Evolutionary conservation across 2,113 vertebrate species (phyloP).

Genomic region (Gulo gulo): DNA sequence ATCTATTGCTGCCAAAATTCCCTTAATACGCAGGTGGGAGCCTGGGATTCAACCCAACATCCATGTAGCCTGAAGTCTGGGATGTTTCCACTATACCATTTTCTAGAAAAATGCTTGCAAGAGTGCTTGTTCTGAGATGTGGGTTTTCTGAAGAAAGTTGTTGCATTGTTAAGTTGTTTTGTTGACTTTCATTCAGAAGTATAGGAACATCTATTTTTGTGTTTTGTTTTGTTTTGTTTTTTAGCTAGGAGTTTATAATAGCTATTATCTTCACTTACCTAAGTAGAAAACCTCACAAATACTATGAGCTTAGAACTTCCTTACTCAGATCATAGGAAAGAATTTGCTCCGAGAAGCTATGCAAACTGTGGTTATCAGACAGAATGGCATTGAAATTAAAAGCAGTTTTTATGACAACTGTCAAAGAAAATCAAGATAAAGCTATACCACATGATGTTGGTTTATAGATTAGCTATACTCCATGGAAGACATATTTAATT

Average conservation of each 20-base stretch:
- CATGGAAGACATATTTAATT: background rate
- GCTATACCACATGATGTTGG: background rate
- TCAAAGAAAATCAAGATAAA: conserved; percentile 1
- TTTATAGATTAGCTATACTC: background rate
- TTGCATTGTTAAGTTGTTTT: background rate
- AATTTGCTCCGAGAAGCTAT: background rate
- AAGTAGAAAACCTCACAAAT: background rate
- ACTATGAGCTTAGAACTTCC: background rate
- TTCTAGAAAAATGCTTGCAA: background rate
- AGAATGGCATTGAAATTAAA: background rate
- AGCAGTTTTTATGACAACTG: background rate
- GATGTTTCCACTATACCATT: background rate
- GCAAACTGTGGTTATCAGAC: background rate
- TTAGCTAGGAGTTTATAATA: background rate
- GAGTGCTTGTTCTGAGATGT: background rate
- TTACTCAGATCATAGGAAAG: background rate
- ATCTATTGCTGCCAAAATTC: background rate
- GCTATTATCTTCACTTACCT: background rate
- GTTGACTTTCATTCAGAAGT: background rate
- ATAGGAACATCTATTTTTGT: background rate
- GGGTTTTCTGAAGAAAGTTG: background rate
- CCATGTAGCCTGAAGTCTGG: background rate
- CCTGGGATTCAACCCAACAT: background rate
- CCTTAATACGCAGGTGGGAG: background rate
- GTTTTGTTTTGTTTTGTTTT: background rate